Evolutionary conservation across 2,888 invertebrate genomes (phyloP), one percentile per base, ranked within the genome.

Genomic region (Epiperipatus broadwayi): DNA sequence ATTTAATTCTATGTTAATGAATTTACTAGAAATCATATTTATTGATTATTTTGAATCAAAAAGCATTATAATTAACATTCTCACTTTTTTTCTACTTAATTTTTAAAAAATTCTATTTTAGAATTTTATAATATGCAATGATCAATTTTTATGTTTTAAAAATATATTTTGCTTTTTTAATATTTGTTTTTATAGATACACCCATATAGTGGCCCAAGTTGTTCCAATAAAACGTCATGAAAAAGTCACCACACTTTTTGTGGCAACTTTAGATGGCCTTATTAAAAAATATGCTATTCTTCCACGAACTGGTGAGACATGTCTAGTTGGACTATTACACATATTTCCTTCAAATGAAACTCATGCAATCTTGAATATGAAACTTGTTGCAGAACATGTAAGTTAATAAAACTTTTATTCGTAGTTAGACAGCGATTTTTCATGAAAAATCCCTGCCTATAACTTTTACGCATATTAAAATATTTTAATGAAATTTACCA

Each of bases 241-340:
- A 16, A 51, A 67, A 31, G 71, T 83, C 30, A 73, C 78, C 37
- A 73, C 87, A 0, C 63, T 85, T 4, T 89, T 78, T 54, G 74
- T 83, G 21, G 75, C 81, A 1, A 84, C 80, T 1, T 67, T 68
- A 18, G 68, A 69, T 2, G 80, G 79, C 2, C 59, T 72, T 22
- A 70, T 89, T 14, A 71, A 80, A 51, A 89, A 89, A 59, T 66
- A 87, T 50, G 72, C 78, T 0, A 68, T 81, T 7, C 60, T 80
- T 43, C 77, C 79, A 0, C 59, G 66, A 19, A 66, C 70, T 0
- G 69, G 70, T 39, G 71, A 74, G 44, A 72, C 81, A 0, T 91
- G 89, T 53, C 62, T 85, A 33, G 71, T 89, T 10, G 87, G 89
- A 58, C 70, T 78, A 45, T 79, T 87, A 75, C 73, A 73, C 48